Percentiles rank a stretch among this genome's conserved stretches.
These are phyloP conservation scores for Nebria brevicollis DNA, from an alignment of 2,888 invertebrate genomes.

Conservation along the genomic window DNA sequence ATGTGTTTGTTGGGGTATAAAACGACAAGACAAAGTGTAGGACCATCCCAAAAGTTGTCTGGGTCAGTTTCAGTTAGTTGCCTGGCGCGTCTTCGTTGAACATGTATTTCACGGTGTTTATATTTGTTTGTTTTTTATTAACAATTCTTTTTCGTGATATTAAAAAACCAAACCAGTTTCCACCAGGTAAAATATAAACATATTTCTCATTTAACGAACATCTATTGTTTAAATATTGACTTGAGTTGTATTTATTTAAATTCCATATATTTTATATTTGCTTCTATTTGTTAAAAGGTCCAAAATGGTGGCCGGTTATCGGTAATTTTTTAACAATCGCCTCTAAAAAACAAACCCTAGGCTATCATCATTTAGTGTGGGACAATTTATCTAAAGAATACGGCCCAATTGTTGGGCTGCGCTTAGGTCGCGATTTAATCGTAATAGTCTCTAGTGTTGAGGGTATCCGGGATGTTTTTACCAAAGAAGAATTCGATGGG, in stretches of 20 bases:
- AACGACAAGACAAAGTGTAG: conserved; percentile 7
- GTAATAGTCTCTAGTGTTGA: conserved; percentile 72
- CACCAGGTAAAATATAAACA: conserved; percentile 63
- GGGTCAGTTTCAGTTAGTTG: not conserved
- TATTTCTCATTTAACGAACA: conserved; percentile 21
- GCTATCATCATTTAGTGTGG: conserved; percentile 71
- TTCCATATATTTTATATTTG: not conserved
- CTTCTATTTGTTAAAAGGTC: conserved; percentile 61
- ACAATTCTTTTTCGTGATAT: conserved; percentile 52
- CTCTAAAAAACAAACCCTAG: conserved; percentile 57
- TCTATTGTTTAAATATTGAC: conserved; percentile 15
- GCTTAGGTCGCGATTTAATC: conserved; percentile 70
- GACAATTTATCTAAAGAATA: conserved; percentile 68
- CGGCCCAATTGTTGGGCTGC: conserved; percentile 74
- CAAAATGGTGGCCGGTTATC: conserved; percentile 67
- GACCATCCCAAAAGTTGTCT: conserved; percentile 3
- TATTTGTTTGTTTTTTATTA: conserved; percentile 49
- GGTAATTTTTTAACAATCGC: conserved; percentile 64
- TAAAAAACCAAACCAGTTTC: conserved; percentile 64
- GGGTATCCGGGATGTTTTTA: conserved; percentile 70
- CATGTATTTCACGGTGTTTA: conserved; percentile 42
- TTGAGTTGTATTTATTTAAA: conserved; percentile 4
- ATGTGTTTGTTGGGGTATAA: conserved; percentile 16
- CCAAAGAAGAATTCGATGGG: conserved; percentile 73
- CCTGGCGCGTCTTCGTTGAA: not conserved